Conservation (phyloP, 2,888 invertebrate species). For the Cataglyphis albicans region DNA sequence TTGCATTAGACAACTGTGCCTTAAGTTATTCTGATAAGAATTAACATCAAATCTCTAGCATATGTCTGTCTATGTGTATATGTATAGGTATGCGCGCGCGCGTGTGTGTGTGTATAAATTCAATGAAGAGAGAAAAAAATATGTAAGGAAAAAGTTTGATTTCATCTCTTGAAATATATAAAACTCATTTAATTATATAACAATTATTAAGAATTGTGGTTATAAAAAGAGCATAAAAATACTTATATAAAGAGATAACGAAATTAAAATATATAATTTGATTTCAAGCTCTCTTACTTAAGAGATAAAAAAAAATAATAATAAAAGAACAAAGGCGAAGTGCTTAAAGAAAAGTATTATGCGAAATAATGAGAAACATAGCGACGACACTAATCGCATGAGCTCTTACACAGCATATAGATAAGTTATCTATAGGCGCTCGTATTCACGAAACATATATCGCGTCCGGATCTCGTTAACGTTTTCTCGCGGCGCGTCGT, state of each 20-base stretch:
- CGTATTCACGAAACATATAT: neutral
- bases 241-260: neutral
- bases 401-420: constrained; percentile 31
- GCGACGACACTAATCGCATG: constrained; percentile 4
- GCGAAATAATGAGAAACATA: neutral
- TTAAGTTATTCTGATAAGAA: neutral
- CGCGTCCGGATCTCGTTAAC: constrained; percentile 28
- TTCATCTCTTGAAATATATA: neutral
- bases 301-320: no score
- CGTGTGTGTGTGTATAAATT: no score
- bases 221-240: neutral
- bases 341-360: neutral
- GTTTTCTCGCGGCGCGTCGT: neutral
- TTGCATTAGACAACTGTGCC: neutral
- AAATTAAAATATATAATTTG: neutral
- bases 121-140: neutral
- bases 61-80: neutral
- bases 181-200: neutral
- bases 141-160: neutral
- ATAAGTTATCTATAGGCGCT: constrained; percentile 20
- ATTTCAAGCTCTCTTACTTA: neutral
- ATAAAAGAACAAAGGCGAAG: no score
- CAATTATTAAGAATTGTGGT: neutral
- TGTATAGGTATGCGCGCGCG: no score
- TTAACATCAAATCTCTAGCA: neutral